These are phyloP conservation scores for Miltochrista miniata DNA, from an alignment of 2,888 invertebrate genomes.

Conservation along the genomic window DNA sequence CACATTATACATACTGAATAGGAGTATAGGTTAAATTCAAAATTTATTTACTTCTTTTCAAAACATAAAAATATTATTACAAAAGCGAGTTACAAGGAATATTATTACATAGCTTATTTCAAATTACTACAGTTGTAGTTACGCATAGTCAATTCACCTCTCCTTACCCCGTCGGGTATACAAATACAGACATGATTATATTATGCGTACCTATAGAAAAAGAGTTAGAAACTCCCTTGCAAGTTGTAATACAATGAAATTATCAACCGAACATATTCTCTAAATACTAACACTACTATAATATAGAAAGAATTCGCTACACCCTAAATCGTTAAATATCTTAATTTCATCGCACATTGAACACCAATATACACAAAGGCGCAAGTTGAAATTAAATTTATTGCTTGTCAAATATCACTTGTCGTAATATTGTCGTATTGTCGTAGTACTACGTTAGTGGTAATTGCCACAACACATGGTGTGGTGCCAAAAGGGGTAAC, in stretches of 20 bases:
- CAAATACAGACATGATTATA: no score
- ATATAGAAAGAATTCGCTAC: slow-evolving; percentile 31
- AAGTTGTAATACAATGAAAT: background rate
- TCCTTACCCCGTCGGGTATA: no score
- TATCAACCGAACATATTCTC: slow-evolving; percentile 5
- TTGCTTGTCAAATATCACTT: slow-evolving; percentile 79
- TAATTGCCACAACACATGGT: slow-evolving; percentile 79
- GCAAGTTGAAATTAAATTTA: slow-evolving; percentile 72
- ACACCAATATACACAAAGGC: slow-evolving; percentile 65
- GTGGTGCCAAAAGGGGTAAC: slow-evolving; percentile 64
- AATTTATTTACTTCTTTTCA: no score
- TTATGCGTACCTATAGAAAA: no score
- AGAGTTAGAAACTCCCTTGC: no score
- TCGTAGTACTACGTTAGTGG: slow-evolving; percentile 53
- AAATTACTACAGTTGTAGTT: no score
- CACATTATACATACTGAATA: no score
- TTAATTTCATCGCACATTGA: slow-evolving; percentile 69
- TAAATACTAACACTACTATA: slow-evolving; percentile 17
- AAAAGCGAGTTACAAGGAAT: no score
- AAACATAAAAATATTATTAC: no score
- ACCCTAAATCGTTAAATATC: slow-evolving; percentile 55
- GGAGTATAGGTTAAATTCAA: no score
- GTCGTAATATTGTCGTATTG: slow-evolving; percentile 58
- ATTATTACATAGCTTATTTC: no score
- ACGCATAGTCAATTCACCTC: no score